phyloP scores from a whole-genome alignment of 2,113 vertebrate species.

The Ptilonorhynchus violaceus region DNA sequence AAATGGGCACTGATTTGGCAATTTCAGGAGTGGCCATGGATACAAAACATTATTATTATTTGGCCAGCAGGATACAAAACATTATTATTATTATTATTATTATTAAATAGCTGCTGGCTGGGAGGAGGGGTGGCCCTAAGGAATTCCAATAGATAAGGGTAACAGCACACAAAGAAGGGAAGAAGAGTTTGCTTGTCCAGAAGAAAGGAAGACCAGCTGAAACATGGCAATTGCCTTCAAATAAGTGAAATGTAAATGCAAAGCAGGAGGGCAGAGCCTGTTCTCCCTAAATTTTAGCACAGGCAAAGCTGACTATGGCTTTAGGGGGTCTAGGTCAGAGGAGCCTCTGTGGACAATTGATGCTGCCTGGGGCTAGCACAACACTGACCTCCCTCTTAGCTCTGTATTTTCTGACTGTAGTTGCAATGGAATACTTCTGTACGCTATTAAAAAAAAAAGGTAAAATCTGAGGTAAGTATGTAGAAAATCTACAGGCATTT shows the following conservation, averaged over 20 bases:
- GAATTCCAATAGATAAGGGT: background rate
- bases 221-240: background rate
- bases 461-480: background rate
- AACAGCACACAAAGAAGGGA: background rate
- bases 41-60: background rate
- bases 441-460: background rate
- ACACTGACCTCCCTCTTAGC: background rate
- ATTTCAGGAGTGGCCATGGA: background rate
- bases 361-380: background rate
- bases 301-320: background rate
- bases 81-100: background rate
- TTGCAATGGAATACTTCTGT: background rate
- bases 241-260: background rate
- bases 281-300: background rate
- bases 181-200: background rate
- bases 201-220: background rate
- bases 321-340: background rate
- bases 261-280: background rate
- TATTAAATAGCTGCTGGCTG: background rate
- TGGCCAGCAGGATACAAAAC: background rate
- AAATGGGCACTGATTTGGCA: background rate
- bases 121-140: background rate
- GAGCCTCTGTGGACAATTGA: background rate
- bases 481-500: background rate
- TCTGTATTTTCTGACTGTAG: background rate